phyloP scores from a whole-genome alignment of 2,797 vertebrate species.

The Acropternis orthonyx region DNA sequence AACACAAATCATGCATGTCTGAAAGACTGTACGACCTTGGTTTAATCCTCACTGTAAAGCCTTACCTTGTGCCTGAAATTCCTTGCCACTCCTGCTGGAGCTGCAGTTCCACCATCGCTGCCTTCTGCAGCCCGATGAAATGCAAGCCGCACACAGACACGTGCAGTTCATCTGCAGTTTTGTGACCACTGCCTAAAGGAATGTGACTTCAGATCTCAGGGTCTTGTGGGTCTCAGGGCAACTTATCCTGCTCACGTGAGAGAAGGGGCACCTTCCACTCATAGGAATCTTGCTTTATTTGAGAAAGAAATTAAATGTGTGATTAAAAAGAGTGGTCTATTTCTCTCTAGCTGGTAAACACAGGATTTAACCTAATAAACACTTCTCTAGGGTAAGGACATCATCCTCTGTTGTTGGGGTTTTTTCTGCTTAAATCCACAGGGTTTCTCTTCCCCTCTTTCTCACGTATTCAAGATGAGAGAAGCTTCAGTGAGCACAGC shows the following conservation, averaged over 20 bases:
- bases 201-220: background rate
- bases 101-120: background rate
- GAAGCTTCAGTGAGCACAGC: conserved; percentile 35
- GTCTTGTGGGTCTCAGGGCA: background rate
- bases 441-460: background rate
- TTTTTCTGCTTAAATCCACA: background rate
- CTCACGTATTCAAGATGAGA: background rate
- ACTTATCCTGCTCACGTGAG: background rate
- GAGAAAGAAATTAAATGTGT: background rate
- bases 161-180: background rate
- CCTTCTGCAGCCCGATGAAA: background rate
- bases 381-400: background rate
- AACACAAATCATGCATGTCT: background rate
- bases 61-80: background rate
- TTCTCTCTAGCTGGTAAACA: background rate
- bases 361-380: background rate
- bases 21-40: background rate
- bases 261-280: background rate
- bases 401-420: background rate
- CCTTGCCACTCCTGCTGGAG: background rate
- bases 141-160: accelerated
- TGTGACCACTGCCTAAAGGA: background rate
- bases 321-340: background rate
- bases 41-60: background rate
- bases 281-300: background rate